Conservation (phyloP, 2,888 invertebrate species). For the Acrocyrtus sp. region DNA sequence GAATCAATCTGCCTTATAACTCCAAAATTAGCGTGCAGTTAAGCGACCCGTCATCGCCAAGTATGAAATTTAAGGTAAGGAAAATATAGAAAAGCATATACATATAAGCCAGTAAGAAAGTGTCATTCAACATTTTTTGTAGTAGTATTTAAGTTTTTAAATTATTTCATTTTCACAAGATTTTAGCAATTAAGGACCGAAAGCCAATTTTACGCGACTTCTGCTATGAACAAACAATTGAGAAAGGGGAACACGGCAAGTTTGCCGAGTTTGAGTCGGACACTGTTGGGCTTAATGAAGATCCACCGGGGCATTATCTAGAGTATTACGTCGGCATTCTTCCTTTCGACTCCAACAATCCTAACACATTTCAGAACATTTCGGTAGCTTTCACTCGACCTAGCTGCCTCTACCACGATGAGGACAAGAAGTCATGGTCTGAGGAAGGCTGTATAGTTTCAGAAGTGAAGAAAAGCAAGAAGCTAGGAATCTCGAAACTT, state of each 20-base stretch:
- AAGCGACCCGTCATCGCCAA: background rate
- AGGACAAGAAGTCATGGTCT: constrained; percentile 46
- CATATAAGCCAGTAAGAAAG: too few species aligned
- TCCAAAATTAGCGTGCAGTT: background rate
- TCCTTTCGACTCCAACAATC: background rate
- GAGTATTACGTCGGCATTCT: constrained; percentile 51
- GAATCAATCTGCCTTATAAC: constrained; percentile 29
- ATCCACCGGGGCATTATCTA: constrained; percentile 23
- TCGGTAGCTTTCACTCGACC: constrained; percentile 26
- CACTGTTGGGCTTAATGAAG: constrained; percentile 5
- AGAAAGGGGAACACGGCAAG: background rate
- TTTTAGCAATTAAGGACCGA: constrained; percentile 11
- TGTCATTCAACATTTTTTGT: too few species aligned
- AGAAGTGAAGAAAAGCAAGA: background rate
- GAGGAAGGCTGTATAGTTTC: constrained; percentile 48
- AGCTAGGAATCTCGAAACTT: background rate
- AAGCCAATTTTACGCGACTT: constrained; percentile 13
- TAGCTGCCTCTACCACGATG: constrained; percentile 47
- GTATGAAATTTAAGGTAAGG: constrained; percentile 23
- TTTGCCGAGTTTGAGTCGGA: constrained; percentile 14
- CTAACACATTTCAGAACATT: constrained; percentile 5
- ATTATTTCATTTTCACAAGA: background rate
- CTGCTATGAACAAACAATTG: constrained; percentile 2
- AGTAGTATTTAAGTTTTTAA: too few species aligned
- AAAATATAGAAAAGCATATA: too few species aligned